Conservation (phyloP, 1,140 invertebrate genomes). For the Oedothorax gibbosus region DNA sequence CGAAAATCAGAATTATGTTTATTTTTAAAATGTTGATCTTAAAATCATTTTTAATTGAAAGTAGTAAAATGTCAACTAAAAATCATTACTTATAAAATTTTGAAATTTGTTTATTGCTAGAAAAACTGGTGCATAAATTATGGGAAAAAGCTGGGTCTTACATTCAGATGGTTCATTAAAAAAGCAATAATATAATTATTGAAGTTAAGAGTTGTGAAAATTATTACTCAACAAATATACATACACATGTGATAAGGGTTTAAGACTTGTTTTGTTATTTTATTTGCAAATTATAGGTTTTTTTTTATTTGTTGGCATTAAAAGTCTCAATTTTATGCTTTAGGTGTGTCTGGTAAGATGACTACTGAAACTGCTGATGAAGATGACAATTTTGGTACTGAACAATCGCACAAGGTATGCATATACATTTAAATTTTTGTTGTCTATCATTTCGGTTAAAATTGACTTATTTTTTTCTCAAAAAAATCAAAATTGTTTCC, state of each 20-base stretch:
- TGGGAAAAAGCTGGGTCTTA: too few species aligned
- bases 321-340: background rate
- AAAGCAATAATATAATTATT: too few species aligned
- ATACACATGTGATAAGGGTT: background rate
- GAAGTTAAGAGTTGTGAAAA: too few species aligned
- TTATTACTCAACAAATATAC: background rate
- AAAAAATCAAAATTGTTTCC: background rate
- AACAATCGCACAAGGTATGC: constrained; percentile 83
- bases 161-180: too few species aligned
- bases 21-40: too few species aligned
- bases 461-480: background rate
- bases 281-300: background rate
- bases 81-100: too few species aligned
- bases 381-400: constrained; percentile 99
- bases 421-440: background rate
- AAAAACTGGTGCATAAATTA: too few species aligned
- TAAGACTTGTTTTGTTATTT: background rate
- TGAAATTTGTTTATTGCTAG: too few species aligned
- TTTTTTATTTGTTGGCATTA: background rate
- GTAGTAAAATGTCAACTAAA: too few species aligned
- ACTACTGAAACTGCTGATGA: constrained; percentile 97
- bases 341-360: constrained; percentile 97
- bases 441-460: too few species aligned
- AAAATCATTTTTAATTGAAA: too few species aligned
- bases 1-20: too few species aligned